phyloP scores from a whole-genome alignment of 2,113 vertebrate genomes.

The Lipophrys pholis region DNA sequence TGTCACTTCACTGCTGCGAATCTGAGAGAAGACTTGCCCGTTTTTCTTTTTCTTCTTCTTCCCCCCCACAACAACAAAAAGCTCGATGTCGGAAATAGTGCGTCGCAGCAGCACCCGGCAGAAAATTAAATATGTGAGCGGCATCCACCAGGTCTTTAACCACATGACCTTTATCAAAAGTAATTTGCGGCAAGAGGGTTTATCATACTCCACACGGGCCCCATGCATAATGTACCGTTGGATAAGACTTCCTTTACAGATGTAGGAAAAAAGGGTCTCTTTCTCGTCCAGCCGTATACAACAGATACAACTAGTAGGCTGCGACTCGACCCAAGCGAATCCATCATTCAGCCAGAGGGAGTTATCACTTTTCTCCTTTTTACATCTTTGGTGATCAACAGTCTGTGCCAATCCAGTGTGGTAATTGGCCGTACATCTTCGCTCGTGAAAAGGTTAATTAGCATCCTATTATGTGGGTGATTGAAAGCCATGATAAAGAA shows the following conservation, averaged over 20 bases:
- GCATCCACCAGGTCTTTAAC: slow-evolving; percentile 64
- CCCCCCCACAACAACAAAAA: neutral
- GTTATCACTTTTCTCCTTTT: slow-evolving; percentile 62
- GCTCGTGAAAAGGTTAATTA: slow-evolving; percentile 81
- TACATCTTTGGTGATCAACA: slow-evolving; percentile 66
- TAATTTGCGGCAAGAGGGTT: slow-evolving; percentile 66
- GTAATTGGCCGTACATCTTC: slow-evolving; percentile 74
- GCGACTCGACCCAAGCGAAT: slow-evolving; percentile 24
- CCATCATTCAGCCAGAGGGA: slow-evolving; percentile 30
- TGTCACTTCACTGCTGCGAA: too few species aligned
- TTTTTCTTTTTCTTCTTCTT: neutral
- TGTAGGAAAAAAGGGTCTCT: slow-evolving; percentile 6
- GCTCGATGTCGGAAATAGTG: neutral
- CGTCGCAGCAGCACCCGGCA: slow-evolving; percentile 16
- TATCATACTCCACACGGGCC: slow-evolving; percentile 54
- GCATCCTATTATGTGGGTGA: slow-evolving; percentile 72
- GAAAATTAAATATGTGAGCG: slow-evolving; percentile 37
- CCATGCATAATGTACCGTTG: slow-evolving; percentile 49
- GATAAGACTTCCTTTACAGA: slow-evolving; percentile 46
- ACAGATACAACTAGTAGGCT: slow-evolving; percentile 10
- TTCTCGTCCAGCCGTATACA: slow-evolving; percentile 3
- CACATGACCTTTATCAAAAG: slow-evolving; percentile 74
- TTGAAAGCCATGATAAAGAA: slow-evolving; percentile 74
- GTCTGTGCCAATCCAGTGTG: slow-evolving; percentile 54
- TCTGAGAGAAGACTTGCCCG: too few species aligned